Percentiles rank a stretch among this genome's conserved stretches.
Evolutionary conservation across 2,113 vertebrate genomes (phyloP).

Genomic region (Osmerus mordax): DNA sequence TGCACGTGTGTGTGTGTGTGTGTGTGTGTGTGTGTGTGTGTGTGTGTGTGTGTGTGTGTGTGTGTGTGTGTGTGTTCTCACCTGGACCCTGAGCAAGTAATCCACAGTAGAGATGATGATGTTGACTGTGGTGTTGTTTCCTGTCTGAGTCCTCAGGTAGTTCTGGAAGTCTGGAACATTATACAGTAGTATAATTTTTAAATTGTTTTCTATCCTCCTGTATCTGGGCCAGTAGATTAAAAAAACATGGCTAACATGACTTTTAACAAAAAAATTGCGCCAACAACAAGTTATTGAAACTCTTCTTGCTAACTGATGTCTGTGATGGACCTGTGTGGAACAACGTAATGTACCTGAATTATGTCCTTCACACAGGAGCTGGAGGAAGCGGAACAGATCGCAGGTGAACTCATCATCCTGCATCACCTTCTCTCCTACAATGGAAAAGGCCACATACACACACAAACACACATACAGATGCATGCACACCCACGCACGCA

Average conservation of each 20-base stretch:
- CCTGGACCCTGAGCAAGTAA: constrained; percentile 94
- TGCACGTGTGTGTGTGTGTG: no score
- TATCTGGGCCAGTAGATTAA: not conserved
- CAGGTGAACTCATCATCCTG: constrained; percentile 95
- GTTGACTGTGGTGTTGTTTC: constrained; percentile 96
- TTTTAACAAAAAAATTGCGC: not conserved
- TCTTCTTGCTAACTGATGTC: not conserved
- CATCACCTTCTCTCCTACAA: constrained; percentile 93
- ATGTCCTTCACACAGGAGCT: constrained; percentile 94
- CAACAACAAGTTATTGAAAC: not conserved
- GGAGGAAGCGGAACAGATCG: constrained; percentile 96
- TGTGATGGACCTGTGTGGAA: no score
- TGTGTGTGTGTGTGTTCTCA: constrained; percentile 40
- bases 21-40: not conserved
- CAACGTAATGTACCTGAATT: constrained; percentile 82
- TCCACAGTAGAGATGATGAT: constrained; percentile 98
- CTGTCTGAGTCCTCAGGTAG: constrained; percentile 94
- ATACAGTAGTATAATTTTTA: no score
- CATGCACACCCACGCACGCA: constrained; percentile 20
- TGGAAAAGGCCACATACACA: constrained; percentile 42
- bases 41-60: not conserved
- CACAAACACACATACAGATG: constrained; percentile 9
- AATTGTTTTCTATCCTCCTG: not conserved
- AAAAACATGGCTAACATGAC: not conserved
- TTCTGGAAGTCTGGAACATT: constrained; percentile 89